Conservation (phyloP, 2,797 vertebrate genomes). For the Eulemur rubriventer region DNA sequence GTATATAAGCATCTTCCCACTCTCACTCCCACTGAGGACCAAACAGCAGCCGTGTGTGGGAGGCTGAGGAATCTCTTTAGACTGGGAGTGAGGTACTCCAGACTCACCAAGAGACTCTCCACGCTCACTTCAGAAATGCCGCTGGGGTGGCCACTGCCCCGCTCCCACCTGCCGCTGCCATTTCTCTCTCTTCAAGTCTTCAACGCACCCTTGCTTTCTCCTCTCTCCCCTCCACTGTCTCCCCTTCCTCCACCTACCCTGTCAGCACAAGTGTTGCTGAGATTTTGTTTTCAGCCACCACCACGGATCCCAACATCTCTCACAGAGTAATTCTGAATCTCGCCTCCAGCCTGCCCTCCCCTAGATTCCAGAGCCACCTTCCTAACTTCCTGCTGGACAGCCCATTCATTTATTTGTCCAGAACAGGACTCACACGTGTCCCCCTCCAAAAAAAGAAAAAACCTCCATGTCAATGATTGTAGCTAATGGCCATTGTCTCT, state of each 20-base stretch:
- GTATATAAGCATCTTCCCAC: constrained; percentile 15
- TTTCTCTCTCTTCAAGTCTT: not conserved
- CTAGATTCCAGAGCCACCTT: not conserved
- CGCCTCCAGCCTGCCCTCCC: not conserved
- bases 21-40: not conserved
- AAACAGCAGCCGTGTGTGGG: not conserved
- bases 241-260: not conserved
- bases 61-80: not conserved
- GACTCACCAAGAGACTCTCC: not conserved
- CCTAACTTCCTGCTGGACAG: not conserved
- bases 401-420: not conserved
- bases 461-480: not conserved
- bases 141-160: too few relatives aligned
- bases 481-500: not conserved
- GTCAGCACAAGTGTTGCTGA: not conserved
- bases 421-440: not conserved
- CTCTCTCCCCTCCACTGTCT: not conserved
- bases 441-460: not conserved
- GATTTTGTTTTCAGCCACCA: not conserved
- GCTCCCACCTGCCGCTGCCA: not conserved
- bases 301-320: not conserved
- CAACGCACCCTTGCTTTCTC: not conserved
- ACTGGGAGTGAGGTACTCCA: not conserved
- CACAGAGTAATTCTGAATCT: not conserved
- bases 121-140: not conserved